A percentile compares a stretch with the other conserved stretches of the same genome.
Evolutionary conservation across 1,140 invertebrate genomes (phyloP).

Genomic region (Eurosta solidaginis): DNA sequence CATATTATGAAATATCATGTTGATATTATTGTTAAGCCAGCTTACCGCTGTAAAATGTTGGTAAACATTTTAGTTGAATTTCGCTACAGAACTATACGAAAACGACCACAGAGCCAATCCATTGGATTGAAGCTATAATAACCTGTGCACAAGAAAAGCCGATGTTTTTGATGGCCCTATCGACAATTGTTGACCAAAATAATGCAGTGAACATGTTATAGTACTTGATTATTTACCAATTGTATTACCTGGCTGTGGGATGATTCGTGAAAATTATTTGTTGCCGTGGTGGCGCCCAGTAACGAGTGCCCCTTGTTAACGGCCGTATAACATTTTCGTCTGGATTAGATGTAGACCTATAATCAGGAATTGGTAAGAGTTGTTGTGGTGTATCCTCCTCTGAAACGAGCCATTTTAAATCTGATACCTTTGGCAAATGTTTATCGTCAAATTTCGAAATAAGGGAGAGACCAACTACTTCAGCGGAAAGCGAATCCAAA

Average conservation of each 20-base stretch:
- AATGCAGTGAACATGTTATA: neutral
- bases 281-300: slow-evolving; percentile 84
- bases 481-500: slow-evolving; percentile 66
- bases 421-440: slow-evolving; percentile 76
- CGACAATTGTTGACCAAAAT: too few species aligned
- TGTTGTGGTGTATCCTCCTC: slow-evolving; percentile 78
- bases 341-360: slow-evolving; percentile 70
- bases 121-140: too few species aligned
- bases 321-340: slow-evolving; percentile 63
- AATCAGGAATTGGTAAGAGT: slow-evolving; percentile 73
- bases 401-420: slow-evolving; percentile 82
- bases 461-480: slow-evolving; percentile 77
- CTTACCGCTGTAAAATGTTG: too few species aligned
- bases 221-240: too few species aligned
- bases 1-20: too few species aligned
- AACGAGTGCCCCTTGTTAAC: slow-evolving; percentile 70
- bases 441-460: slow-evolving; percentile 78
- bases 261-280: slow-evolving; percentile 86
- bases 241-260: slow-evolving; percentile 69
- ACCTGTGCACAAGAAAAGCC: too few species aligned
- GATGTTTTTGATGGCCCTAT: too few species aligned
- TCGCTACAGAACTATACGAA: neutral
- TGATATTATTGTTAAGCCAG: too few species aligned
- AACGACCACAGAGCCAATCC: too few species aligned
- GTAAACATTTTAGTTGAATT: too few species aligned